Base-by-base conservation (phyloP, 1,140 invertebrate genomes). In the Cotesia vestalis region DNA sequence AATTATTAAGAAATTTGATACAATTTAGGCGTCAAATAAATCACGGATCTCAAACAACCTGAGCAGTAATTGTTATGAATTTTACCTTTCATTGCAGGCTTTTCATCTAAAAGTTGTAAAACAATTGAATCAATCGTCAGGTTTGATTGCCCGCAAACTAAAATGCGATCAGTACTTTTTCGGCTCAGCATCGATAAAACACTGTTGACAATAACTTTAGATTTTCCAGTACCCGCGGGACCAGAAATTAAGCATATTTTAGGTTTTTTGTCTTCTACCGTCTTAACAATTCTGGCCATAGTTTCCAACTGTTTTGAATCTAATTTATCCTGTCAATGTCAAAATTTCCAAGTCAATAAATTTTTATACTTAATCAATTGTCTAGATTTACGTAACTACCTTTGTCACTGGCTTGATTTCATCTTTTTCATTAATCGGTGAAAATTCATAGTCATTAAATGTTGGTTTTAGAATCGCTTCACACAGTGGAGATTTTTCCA, bases 171-270 rank as follows among this genome's bases (percentile, higher is more conserved):
- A 59, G 11, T 67, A 36, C 12, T 64, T 9, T 66, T 73, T 62
- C 69, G 67, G n/a, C 52, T 69, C 40, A 60, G 68, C 17, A 72
- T 61, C 5, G 38, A 52, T 36, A 17, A 63, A 57, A 72, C 14
- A 8, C 53, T 52, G 67, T 72, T 72, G 4, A 72, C 53, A 63
- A 72, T 72, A 11, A 61, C 55, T 46, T 59, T 59, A 2, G 71
- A 67, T 59, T 72, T 72, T 67, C 71, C 71, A 20, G 63, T 67
- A 11, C 71, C 71, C 4, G 71, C 63, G 51, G 71, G 63, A 36
- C 71, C 71, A 14, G 66, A 64, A 35, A 72, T 52, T 0, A 72
- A 35, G n/a, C 17, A 61, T 51, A 72, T 72, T 34, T 53, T 67
- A 9, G 36, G 35, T 11, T 9, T 35, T 9, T 61, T 4, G 1